Evolutionary conservation across 2,888 invertebrate species (phyloP).

Genomic region (Frankliniella fusca): DNA sequence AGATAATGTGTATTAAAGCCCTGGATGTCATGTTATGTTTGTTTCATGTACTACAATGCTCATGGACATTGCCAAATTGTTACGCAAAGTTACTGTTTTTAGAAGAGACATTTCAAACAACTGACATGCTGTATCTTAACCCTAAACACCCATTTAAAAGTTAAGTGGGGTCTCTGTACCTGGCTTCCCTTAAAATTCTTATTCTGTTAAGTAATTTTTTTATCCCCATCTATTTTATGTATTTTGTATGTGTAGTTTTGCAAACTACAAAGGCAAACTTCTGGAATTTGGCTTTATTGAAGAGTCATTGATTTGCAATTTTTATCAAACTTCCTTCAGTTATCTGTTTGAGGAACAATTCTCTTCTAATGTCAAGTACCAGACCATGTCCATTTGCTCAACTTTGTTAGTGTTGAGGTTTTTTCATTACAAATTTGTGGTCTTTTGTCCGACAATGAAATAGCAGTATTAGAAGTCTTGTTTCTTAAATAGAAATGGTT

Average conservation of each 20-base stretch:
- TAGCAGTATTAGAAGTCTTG: neutral
- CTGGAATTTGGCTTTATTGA: neutral
- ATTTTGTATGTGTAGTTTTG: neutral
- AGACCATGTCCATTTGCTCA: neutral
- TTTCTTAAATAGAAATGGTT: neutral
- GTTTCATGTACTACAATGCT: neutral
- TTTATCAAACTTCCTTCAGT: neutral
- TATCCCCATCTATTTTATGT: neutral
- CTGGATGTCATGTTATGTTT: neutral
- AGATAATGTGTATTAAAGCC: neutral
- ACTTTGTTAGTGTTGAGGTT: neutral
- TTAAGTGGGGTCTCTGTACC: constrained; percentile 3
- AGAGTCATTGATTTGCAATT: neutral
- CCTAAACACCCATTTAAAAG: neutral
- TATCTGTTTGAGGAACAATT: neutral
- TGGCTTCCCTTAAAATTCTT: neutral
- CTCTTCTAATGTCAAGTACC: neutral
- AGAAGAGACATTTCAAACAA: neutral
- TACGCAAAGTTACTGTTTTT: neutral
- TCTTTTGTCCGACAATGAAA: neutral
- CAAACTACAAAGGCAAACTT: neutral
- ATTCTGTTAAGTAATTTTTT: neutral
- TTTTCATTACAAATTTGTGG: neutral
- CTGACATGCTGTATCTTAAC: neutral
- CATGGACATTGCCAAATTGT: constrained; percentile 7